Evolutionary conservation across 2,888 invertebrate species (phyloP), one percentile per base, ranked within the genome.

Genomic region (Phasia obesa): DNA sequence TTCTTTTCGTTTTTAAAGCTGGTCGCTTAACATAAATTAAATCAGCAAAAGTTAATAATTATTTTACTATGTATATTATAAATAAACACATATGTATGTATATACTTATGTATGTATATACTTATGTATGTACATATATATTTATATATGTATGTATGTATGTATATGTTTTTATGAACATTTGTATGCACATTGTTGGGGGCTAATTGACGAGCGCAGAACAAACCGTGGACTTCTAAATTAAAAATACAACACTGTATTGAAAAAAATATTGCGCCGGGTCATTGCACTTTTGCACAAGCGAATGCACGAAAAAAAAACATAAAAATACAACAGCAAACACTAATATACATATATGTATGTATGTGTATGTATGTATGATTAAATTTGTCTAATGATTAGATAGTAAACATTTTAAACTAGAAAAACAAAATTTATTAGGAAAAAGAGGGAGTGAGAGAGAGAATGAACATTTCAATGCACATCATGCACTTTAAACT

Each of bases 281-380:
- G 84, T 84, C 84, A 84, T 80, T 84, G 84, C 80, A 84, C 84
- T 84, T 84, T 84, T 84, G 80, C 84, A 84, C 71, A 71, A 77
- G 27, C 81, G 42, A 75, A 81, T 74, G 75, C 70, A 75, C 42
- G 64, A 76, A 42, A 51, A 60, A 60, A 51, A 47, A 2, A 62
- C 5, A 9, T 67, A 67, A 74, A 53, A 53, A 47, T 23, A 71
- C 51, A 44, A 42, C 62, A 55, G 17, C 23, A 13, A 23, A 69
- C 35, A 55, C 55, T 13, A 62, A 44, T 71, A 73, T 42, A n/a
- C n/a, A n/a, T n/a, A n/a, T n/a, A n/a, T n/a, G n/a, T n/a, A n/a
- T n/a, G n/a, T n/a, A n/a, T n/a, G n/a, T n/a, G n/a, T n/a, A n/a
- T n/a, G n/a, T n/a, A n/a, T n/a, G 17, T 27, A 73, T 67, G 67